A percentile compares a stretch with the other conserved stretches of the same genome.
phyloP scores from a whole-genome alignment of 2,113 vertebrate genomes.

The Megaptera novaeangliae region DNA sequence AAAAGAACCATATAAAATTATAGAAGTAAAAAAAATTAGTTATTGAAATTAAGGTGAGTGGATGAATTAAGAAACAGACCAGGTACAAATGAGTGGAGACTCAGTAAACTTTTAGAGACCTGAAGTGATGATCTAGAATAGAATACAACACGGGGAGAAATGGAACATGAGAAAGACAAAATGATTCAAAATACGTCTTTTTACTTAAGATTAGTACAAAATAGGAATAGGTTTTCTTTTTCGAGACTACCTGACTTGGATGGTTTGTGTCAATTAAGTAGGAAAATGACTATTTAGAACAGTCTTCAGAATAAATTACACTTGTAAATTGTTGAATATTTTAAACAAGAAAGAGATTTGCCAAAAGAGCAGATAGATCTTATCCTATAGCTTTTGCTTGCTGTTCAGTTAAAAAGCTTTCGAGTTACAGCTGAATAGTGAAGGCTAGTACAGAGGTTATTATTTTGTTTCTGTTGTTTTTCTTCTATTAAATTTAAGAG shows the following conservation, averaged over 20 bases:
- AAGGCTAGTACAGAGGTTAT: not conserved
- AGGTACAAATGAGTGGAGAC: not conserved
- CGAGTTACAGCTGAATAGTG: not conserved
- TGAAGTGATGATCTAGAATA: not conserved
- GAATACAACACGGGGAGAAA: not conserved
- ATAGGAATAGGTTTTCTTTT: not conserved
- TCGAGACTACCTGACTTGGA: not conserved
- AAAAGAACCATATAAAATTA: not conserved
- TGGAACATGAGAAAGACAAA: not conserved
- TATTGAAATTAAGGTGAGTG: not conserved
- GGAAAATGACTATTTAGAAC: not conserved
- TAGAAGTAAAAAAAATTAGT: not conserved
- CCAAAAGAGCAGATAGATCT: not conserved
- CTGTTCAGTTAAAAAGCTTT: not conserved
- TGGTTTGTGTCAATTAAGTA: not conserved
- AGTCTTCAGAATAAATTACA: not conserved
- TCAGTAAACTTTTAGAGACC: not conserved
- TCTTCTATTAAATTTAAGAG: not conserved
- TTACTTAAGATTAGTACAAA: not conserved
- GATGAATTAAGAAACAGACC: not conserved
- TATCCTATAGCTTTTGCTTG: not conserved
- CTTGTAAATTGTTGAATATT: not conserved
- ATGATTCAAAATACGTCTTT: not conserved
- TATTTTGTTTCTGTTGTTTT: slow-evolving; percentile 12
- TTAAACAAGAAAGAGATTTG: not conserved